Evolutionary conservation across 2,797 vertebrate genomes (phyloP).

Genomic region (Gorsachius magnificus): DNA sequence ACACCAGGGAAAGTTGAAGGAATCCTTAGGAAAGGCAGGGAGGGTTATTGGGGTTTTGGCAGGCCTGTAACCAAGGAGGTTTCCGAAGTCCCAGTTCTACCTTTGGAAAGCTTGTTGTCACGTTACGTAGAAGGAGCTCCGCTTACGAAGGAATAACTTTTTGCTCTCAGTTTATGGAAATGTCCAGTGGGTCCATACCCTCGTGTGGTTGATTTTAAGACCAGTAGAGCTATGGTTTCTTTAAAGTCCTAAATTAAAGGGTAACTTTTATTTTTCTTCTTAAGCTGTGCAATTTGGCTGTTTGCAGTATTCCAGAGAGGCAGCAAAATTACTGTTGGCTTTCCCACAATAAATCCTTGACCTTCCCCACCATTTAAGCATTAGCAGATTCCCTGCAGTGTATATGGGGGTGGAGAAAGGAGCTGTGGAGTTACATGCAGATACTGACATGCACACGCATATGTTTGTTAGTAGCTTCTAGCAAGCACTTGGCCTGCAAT

Average conservation of each 20-base stretch:
- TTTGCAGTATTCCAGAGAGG: not conserved
- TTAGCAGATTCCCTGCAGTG: not conserved
- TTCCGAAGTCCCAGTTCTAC: not conserved
- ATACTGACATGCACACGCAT: not conserved
- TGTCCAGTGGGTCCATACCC: not conserved
- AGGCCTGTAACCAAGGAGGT: not conserved
- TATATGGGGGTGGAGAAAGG: not conserved
- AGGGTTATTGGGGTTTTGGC: not conserved
- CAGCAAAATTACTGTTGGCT: conserved; percentile 12
- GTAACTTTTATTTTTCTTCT: not conserved
- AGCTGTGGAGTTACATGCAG: not conserved
- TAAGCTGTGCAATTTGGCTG: not conserved
- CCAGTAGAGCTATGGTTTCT: not conserved
- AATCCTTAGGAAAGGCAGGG: not conserved
- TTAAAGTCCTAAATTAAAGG: not conserved
- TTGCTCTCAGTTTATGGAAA: not conserved
- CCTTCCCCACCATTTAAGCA: conserved; percentile 22
- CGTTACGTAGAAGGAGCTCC: not conserved
- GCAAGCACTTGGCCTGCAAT: not conserved
- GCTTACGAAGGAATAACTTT: not conserved
- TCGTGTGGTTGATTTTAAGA: not conserved
- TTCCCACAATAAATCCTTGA: conserved; percentile 34
- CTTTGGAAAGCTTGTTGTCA: not conserved
- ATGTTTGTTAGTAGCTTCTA: not conserved
- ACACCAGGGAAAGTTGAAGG: not conserved